A percentile compares a stretch with the other conserved stretches of the same genome.
phyloP scores from a whole-genome alignment of 2,797 vertebrate genomes.

The Pachyuromys duprasi region DNA sequence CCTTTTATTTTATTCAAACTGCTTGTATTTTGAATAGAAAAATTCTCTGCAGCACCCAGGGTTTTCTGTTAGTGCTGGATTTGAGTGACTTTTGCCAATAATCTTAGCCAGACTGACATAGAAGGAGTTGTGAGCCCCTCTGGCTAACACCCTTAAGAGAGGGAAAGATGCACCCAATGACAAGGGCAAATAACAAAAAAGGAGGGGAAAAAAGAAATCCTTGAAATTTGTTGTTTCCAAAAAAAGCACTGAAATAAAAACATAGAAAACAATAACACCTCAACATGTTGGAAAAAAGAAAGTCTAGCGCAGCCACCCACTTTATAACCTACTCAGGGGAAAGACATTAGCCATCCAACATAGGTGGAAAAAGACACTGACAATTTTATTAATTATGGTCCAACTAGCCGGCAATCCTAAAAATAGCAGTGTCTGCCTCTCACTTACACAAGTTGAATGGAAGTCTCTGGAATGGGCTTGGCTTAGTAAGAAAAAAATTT shows the following conservation, averaged over 20 bases:
- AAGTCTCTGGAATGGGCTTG: not conserved
- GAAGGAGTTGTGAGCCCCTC: not conserved
- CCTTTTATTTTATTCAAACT: not conserved
- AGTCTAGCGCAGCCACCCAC: not conserved
- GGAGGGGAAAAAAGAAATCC: not conserved
- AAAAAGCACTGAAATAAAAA: not conserved
- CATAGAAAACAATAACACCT: slow-evolving; percentile 7
- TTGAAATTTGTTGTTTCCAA: slow-evolving; percentile 10
- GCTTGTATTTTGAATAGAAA: not conserved
- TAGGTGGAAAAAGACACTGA: not conserved
- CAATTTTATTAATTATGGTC: not conserved
- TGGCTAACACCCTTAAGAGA: not conserved
- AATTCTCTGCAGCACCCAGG: not conserved
- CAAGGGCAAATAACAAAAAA: too few species aligned
- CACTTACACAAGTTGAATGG: not conserved
- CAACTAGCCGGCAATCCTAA: not conserved
- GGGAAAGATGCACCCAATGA: not conserved
- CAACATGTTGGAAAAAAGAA: not conserved
- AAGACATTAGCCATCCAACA: not conserved
- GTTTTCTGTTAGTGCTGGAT: not conserved
- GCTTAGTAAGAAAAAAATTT: not conserved
- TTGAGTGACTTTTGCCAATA: not conserved
- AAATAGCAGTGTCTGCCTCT: not conserved
- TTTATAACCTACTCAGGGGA: not conserved
- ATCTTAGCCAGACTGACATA: not conserved